phyloP scores from a whole-genome alignment of 2,888 invertebrate species.

The Acholoe squamosa region DNA sequence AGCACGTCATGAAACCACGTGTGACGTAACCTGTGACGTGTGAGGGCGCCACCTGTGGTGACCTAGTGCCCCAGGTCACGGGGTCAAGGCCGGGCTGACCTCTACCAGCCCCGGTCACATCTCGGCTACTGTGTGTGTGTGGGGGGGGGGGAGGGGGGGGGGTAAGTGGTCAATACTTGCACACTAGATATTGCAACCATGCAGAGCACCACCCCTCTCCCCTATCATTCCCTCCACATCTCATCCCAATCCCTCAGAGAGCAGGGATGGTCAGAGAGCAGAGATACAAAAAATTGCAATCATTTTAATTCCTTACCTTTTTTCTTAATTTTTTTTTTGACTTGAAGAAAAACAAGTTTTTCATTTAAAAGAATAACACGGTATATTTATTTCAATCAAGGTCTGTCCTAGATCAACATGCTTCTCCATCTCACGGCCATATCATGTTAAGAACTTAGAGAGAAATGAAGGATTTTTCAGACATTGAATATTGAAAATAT shows the following conservation, averaged over 20 bases:
- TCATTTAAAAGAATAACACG: too few species aligned
- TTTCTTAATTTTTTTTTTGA: too few species aligned
- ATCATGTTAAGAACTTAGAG: neutral
- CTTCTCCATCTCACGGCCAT: neutral
- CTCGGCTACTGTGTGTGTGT: neutral
- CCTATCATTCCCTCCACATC: too few species aligned
- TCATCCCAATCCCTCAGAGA: too few species aligned
- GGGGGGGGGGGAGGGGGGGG: too few species aligned
- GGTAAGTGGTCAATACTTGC: too few species aligned
- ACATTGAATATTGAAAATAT: neutral
- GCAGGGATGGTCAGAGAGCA: neutral
- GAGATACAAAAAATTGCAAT: neutral
- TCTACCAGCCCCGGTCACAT: neutral
- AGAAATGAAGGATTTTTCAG: neutral
- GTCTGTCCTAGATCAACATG: too few species aligned
- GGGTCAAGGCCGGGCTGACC: neutral
- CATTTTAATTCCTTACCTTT: too few species aligned
- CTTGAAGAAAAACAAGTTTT: too few species aligned
- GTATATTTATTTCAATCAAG: too few species aligned
- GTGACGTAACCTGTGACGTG: neutral
- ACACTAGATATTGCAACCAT: too few species aligned
- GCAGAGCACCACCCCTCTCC: too few species aligned
- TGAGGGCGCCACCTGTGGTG: slow-evolving; percentile 51
- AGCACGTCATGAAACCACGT: neutral
- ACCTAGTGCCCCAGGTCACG: slow-evolving; percentile 56